Percentiles rank a stretch among this genome's conserved stretches.
These are phyloP conservation scores for Bolinopsis microptera DNA, from an alignment of 37 sponge, comb jelly and placozoan genomes.

Conservation along the genomic window DNA sequence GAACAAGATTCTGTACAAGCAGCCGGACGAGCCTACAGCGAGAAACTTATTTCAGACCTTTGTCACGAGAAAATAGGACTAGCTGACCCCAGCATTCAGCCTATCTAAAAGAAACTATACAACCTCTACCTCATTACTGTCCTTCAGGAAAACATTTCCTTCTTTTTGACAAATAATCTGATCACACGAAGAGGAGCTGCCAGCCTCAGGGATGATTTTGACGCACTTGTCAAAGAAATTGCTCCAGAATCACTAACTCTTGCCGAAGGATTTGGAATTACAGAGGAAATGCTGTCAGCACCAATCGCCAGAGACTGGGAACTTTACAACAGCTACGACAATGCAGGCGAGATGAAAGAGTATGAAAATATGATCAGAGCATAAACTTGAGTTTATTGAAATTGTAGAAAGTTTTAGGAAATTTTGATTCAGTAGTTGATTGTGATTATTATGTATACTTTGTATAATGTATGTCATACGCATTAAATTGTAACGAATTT, in stretches of 20 bases:
- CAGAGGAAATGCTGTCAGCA: slow-evolving; percentile 58
- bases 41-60: slow-evolving; percentile 28
- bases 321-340: slow-evolving; percentile 53
- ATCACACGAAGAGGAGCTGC: background rate
- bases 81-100: slow-evolving; percentile 42
- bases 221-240: background rate
- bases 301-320: slow-evolving; percentile 63
- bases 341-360: slow-evolving; percentile 61
- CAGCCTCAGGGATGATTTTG: slow-evolving; percentile 42
- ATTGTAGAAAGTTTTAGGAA: background rate
- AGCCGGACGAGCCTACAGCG: slow-evolving; percentile 49
- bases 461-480: no score
- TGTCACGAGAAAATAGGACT: slow-evolving; percentile 17
- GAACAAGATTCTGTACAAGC: slow-evolving; percentile 50
- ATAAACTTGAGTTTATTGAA: background rate
- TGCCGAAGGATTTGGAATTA: slow-evolving; percentile 56
- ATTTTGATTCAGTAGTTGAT: slow-evolving; percentile 1
- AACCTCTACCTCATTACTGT: slow-evolving; percentile 58
- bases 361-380: background rate
- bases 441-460: no score
- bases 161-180: slow-evolving; percentile 45
- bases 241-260: slow-evolving; percentile 38
- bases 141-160: slow-evolving; percentile 53
- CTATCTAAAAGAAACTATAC: slow-evolving; percentile 16
- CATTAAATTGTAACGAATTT: no score